These are phyloP conservation scores for Geococcyx californianus DNA, from an alignment of 2,113 vertebrate species.

Conservation along the genomic window DNA sequence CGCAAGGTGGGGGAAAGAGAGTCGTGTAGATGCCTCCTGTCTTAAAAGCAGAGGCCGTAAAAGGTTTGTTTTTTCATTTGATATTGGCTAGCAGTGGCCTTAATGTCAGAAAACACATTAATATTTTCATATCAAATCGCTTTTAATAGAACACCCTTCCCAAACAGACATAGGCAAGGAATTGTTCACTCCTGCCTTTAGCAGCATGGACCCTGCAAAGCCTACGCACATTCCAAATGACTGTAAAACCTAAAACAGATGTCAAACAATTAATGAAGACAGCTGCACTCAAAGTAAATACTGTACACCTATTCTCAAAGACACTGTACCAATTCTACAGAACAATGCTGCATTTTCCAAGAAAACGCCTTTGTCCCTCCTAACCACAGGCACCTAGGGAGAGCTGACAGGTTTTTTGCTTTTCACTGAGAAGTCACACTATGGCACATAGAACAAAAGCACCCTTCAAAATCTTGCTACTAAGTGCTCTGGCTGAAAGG, in stretches of 20 bases:
- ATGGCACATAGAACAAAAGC: background rate
- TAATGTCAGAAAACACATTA: background rate
- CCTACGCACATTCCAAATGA: background rate
- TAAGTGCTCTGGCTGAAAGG: conserved; percentile 41
- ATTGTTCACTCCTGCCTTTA: background rate
- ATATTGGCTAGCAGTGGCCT: background rate
- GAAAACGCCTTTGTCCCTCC: conserved; percentile 5
- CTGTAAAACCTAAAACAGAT: background rate
- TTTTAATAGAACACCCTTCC: background rate
- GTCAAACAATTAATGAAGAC: background rate
- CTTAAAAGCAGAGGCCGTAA: background rate
- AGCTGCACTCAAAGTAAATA: background rate
- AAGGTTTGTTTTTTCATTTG: background rate
- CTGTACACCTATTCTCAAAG: background rate
- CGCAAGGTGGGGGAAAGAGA: accelerated
- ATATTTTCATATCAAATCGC: background rate
- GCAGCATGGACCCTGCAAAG: background rate
- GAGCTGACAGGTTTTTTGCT: conserved; percentile 16
- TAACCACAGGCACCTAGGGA: background rate
- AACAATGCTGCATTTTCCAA: background rate
- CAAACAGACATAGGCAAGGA: background rate
- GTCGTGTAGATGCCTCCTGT: background rate
- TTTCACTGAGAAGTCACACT: background rate
- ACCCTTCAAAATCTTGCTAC: conserved; percentile 15
- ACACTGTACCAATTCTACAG: background rate